phyloP scores from a whole-genome alignment of 2,113 vertebrate species.

The Seriola rivoliana region DNA sequence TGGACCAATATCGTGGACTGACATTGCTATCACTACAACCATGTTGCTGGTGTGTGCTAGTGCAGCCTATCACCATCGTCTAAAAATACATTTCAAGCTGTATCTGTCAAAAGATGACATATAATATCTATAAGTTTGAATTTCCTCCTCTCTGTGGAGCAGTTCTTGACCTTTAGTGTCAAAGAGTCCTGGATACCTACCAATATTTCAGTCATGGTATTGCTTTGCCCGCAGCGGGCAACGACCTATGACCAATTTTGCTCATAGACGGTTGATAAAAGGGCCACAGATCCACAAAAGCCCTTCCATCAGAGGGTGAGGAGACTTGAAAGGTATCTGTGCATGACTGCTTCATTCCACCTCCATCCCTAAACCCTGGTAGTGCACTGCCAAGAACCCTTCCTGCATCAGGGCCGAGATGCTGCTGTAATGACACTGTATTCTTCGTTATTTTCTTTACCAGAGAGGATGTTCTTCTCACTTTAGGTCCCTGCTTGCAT shows the following conservation, averaged over 20 bases:
- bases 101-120: not conserved
- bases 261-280: constrained; percentile 2
- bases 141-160: not conserved
- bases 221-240: not conserved
- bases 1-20: too few species aligned
- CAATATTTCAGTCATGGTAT: not conserved
- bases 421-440: not conserved
- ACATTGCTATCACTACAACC: too few species aligned
- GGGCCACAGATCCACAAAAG: constrained; percentile 4
- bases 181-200: not conserved
- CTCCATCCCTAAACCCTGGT: not conserved
- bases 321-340: not conserved
- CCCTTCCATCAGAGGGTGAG: constrained; percentile 7
- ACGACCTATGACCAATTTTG: not conserved
- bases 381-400: constrained; percentile 3
- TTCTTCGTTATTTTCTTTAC: constrained; percentile 12
- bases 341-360: not conserved
- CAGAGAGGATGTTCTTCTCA: constrained; percentile 9
- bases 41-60: too few species aligned
- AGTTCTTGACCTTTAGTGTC: not conserved
- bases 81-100: too few species aligned
- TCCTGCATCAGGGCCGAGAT: constrained; percentile 1
- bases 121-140: not conserved
- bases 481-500: not conserved
- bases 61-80: too few species aligned